These are phyloP conservation scores for Coptodon rendalli DNA, from an alignment of 2,113 vertebrate genomes.

Conservation along the genomic window DNA sequence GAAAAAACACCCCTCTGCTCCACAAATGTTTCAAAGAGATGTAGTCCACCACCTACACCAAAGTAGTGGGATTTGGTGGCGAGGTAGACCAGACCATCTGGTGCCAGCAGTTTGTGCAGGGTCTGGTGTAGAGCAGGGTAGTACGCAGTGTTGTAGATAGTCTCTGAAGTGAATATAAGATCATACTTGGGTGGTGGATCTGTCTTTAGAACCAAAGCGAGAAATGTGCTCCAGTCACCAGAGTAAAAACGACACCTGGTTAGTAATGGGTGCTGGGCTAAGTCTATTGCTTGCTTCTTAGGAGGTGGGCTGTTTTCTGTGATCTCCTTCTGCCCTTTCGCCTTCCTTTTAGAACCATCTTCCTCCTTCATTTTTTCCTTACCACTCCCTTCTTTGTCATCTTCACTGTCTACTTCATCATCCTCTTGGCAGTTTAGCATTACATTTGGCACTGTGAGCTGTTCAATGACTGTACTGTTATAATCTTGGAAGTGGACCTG, in stretches of 20 bases:
- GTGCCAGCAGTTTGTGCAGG: slow-evolving; percentile 73
- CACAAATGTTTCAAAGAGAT: slow-evolving; percentile 83
- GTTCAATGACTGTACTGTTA: slow-evolving; percentile 88
- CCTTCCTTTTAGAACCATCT: background rate
- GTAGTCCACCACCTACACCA: slow-evolving; percentile 87
- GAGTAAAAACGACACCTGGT: slow-evolving; percentile 83
- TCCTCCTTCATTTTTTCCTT: background rate
- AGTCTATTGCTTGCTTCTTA: slow-evolving; percentile 51
- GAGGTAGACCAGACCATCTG: slow-evolving; percentile 78
- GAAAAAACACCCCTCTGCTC: slow-evolving; percentile 76
- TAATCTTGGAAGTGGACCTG: slow-evolving; percentile 94
- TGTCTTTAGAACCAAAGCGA: slow-evolving; percentile 65
- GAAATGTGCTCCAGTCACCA: slow-evolving; percentile 87
- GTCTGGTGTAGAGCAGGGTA: slow-evolving; percentile 79
- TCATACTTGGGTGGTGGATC: slow-evolving; percentile 75
- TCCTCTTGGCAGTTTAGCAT: slow-evolving; percentile 78
- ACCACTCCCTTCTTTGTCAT: slow-evolving; percentile 2
- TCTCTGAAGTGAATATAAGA: slow-evolving; percentile 91
- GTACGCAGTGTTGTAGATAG: slow-evolving; percentile 87
- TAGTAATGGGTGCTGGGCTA: slow-evolving; percentile 2
- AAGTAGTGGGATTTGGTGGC: slow-evolving; percentile 94
- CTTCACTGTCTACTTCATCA: slow-evolving; percentile 25
- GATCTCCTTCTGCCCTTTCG: background rate
- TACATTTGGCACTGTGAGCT: slow-evolving; percentile 84
- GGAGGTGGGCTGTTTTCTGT: slow-evolving; percentile 8